Percentiles rank a stretch among this genome's conserved stretches.
These are phyloP conservation scores for Ciconia maguari DNA, from an alignment of 2,113 vertebrate species.

Conservation along the genomic window DNA sequence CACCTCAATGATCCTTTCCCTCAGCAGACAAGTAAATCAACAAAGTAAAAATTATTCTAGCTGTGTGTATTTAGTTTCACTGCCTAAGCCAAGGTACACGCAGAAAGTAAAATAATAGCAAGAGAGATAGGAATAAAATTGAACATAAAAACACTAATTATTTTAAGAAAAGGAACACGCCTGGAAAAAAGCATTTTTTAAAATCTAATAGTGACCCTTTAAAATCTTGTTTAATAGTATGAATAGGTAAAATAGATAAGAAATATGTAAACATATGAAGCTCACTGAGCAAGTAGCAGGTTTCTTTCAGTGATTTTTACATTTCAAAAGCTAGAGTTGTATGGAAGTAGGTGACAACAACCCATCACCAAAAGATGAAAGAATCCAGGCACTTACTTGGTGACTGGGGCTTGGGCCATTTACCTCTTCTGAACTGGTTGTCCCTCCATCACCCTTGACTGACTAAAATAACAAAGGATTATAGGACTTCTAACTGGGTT, in stretches of 20 bases:
- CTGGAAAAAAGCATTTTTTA: not conserved
- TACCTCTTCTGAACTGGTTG: slow-evolving; percentile 37
- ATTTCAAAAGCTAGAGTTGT: not conserved
- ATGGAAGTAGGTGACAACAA: not conserved
- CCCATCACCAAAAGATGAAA: slow-evolving; percentile 50
- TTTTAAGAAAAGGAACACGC: not conserved
- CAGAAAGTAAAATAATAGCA: not conserved
- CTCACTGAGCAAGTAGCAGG: not conserved
- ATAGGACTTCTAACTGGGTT: not conserved
- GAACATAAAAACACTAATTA: not conserved
- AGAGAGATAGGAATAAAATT: not conserved
- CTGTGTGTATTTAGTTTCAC: not conserved
- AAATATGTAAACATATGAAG: not conserved
- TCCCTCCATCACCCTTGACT: slow-evolving; percentile 66
- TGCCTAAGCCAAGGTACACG: not conserved
- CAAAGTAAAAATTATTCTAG: not conserved
- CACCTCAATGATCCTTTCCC: not conserved
- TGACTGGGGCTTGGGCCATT: slow-evolving; percentile 40
- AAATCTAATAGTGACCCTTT: not conserved
- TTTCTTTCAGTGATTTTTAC: not conserved
- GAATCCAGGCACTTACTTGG: slow-evolving; percentile 71
- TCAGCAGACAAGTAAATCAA: not conserved
- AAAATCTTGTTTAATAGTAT: not conserved
- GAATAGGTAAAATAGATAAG: not conserved
- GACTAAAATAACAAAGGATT: slow-evolving; percentile 78